Evolutionary conservation across 2,797 vertebrate species (phyloP).

Genomic region (Spondyliosoma cantharus): DNA sequence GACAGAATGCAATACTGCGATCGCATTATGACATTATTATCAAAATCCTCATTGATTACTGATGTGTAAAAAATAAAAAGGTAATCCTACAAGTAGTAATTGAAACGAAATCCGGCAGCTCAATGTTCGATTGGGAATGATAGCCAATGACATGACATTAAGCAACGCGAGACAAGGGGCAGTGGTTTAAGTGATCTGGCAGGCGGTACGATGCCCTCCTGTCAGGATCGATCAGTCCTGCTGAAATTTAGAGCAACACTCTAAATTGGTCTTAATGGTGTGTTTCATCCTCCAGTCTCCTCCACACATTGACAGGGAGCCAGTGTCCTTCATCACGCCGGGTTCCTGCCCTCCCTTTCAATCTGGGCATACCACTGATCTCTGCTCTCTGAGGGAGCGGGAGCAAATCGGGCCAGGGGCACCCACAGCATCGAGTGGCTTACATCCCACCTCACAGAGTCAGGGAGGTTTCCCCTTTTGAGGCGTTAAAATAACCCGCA

Average conservation of each 20-base stretch:
- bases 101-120: conserved; percentile 79
- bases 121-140: conserved; percentile 75
- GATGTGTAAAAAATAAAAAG: conserved; percentile 81
- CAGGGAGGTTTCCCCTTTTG: conserved; percentile 69
- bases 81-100: conserved; percentile 83
- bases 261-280: conserved; percentile 87
- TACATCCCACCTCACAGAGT: conserved; percentile 75
- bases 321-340: conserved; percentile 80
- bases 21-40: conserved; percentile 82
- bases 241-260: conserved; percentile 87
- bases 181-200: conserved; percentile 87
- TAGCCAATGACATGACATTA: conserved; percentile 85
- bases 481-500: conserved; percentile 63
- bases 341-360: conserved; percentile 81
- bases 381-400: conserved; percentile 77
- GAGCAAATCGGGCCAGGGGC: conserved; percentile 74
- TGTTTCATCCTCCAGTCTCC: conserved; percentile 83
- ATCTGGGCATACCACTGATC: conserved; percentile 81
- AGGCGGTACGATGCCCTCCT: conserved; percentile 85
- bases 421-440: conserved; percentile 73
- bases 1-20: conserved; percentile 71
- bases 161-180: conserved; percentile 80
- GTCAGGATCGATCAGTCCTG: conserved; percentile 88
- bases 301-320: conserved; percentile 77
- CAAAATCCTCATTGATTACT: conserved; percentile 86